Conservation (phyloP, 2,113 vertebrate species). For the Ursus arctos region DNA sequence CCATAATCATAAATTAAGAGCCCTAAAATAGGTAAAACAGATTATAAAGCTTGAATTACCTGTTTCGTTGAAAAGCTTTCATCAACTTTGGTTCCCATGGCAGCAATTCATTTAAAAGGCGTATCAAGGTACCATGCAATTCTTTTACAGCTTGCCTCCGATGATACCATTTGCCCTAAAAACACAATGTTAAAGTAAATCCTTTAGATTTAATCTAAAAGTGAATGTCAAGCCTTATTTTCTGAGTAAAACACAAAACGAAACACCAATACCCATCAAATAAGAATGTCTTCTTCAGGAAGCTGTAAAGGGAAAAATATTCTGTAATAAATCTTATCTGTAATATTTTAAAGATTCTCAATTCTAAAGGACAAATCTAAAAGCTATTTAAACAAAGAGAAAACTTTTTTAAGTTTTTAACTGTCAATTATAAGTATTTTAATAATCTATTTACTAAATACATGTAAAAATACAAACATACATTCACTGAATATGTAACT, state of each 20-base stretch:
- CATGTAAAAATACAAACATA: not conserved
- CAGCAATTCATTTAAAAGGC: slow-evolving; percentile 97
- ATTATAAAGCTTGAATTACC: slow-evolving; percentile 88
- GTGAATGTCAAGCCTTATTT: slow-evolving; percentile 44
- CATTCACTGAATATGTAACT: slow-evolving; percentile 39
- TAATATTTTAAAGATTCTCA: slow-evolving; percentile 48
- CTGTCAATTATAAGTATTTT: slow-evolving; percentile 54
- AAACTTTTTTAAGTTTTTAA: not conserved
- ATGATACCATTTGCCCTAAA: slow-evolving; percentile 95
- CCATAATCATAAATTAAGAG: slow-evolving; percentile 19
- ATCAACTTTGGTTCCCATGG: slow-evolving; percentile 99
- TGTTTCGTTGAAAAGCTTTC: slow-evolving; percentile 98
- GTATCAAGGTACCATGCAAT: slow-evolving; percentile 95
- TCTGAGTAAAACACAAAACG: slow-evolving; percentile 59
- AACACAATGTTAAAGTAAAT: slow-evolving; percentile 81
- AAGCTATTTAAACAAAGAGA: slow-evolving; percentile 35
- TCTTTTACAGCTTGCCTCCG: slow-evolving; percentile 97
- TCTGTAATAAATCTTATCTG: slow-evolving; percentile 4
- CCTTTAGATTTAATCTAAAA: slow-evolving; percentile 60
- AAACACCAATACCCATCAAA: slow-evolving; percentile 32
- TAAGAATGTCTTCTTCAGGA: slow-evolving; percentile 28
- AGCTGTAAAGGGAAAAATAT: slow-evolving; percentile 20
- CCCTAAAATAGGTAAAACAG: slow-evolving; percentile 53
- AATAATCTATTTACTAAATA: slow-evolving; percentile 46
- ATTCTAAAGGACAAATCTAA: slow-evolving; percentile 43